A percentile compares a stretch with the other conserved stretches of the same genome.
Conservation (phyloP, 2,113 vertebrate genomes). For the Uria lomvia region DNA sequence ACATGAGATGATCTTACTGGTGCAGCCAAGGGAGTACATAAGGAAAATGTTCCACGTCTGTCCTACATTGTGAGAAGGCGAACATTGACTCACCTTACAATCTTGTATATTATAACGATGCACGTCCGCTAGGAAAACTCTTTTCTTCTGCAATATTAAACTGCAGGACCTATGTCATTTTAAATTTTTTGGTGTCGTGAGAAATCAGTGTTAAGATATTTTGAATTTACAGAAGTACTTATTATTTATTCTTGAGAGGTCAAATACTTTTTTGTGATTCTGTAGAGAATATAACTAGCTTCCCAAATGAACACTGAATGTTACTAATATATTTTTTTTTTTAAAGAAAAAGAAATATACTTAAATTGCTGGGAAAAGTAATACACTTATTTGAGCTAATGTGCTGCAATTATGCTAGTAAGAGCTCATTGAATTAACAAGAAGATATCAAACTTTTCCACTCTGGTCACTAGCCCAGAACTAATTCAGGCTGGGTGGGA, state of each 20-base stretch:
- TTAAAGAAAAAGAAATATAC: no score
- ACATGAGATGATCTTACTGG: background rate
- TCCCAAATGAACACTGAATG: background rate
- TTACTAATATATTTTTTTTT: background rate
- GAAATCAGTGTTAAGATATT: background rate
- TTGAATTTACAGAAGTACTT: background rate
- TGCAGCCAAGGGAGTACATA: background rate
- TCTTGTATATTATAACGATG: background rate
- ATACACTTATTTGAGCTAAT: background rate
- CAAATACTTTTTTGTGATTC: background rate
- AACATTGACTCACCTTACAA: background rate
- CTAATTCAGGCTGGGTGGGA: background rate
- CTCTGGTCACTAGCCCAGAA: background rate
- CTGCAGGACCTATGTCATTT: background rate
- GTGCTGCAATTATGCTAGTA: background rate
- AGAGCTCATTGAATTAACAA: background rate
- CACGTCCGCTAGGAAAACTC: background rate
- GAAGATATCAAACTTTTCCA: background rate
- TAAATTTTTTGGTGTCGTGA: background rate
- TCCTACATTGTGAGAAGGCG: background rate
- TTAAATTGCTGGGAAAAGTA: background rate
- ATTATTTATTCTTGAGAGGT: background rate
- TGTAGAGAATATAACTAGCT: background rate
- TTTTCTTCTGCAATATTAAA: background rate
- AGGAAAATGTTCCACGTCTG: background rate